A percentile compares a stretch with the other conserved stretches of the same genome.
Conservation (phyloP, 2,888 invertebrate genomes). For the Eilema griseolum region DNA sequence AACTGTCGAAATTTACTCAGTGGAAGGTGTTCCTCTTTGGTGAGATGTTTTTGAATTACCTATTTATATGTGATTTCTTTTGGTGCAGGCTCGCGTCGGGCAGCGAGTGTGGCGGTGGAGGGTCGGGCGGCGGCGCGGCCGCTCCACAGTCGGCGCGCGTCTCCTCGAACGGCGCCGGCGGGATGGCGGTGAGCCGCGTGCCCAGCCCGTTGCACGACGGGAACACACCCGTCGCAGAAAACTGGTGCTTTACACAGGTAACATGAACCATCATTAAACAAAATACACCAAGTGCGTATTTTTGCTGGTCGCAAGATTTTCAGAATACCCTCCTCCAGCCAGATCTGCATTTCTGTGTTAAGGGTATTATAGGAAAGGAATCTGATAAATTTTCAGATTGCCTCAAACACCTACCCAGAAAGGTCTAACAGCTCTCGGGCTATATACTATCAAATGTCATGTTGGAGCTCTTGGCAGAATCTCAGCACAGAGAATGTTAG, state of each 20-base stretch:
- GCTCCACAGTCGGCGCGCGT: slow-evolving; percentile 94
- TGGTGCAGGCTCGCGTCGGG: slow-evolving; percentile 90
- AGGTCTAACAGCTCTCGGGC: too few species aligned
- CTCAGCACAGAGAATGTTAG: neutral
- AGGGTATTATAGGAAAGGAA: too few species aligned
- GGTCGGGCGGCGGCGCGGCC: slow-evolving; percentile 84
- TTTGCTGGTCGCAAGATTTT: neutral
- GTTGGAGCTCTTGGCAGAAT: neutral
- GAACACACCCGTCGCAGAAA: slow-evolving; percentile 99
- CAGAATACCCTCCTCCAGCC: neutral
- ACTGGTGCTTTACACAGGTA: slow-evolving; percentile 99
- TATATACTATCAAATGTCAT: neutral
- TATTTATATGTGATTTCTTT: slow-evolving; percentile 16
- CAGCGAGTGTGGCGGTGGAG: slow-evolving; percentile 85
- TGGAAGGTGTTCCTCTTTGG: neutral
- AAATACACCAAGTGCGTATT: neutral
- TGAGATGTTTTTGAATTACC: slow-evolving; percentile 3
- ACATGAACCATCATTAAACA: neutral
- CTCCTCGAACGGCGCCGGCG: slow-evolving; percentile 94
- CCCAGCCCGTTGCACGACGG: slow-evolving; percentile 98
- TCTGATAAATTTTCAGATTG: too few species aligned
- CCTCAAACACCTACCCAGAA: too few species aligned
- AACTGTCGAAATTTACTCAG: neutral
- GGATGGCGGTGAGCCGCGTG: slow-evolving; percentile 98
- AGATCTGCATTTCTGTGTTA: too few species aligned